Evolutionary conservation across 2,797 vertebrate species (phyloP), one percentile per base, ranked within the genome.

Genomic region (Coreius guichenoti): DNA sequence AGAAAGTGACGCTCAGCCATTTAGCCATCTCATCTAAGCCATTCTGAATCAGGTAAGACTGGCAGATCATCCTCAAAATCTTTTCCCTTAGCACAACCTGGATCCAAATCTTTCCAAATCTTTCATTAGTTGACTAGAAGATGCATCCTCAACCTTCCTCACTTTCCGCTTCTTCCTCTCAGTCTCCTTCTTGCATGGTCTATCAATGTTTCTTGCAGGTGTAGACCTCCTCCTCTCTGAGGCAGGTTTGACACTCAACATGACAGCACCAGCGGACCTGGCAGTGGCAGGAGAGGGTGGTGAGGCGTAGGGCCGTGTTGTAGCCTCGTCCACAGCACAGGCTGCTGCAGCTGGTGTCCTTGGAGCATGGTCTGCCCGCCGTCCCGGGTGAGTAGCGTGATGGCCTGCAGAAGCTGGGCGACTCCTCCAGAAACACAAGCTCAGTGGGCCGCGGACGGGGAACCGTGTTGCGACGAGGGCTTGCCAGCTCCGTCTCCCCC

Each of bases 221-320:
- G 80, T 99, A 99, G 67, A 98, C 95, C 75, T 98, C 97, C 91
- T 99, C 98, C 90, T 98, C 97, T 68, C 96, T 93, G 85, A 97
- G 93, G 9, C 98, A 99, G 43, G 98, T 98, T 89, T 99, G 97
- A 89, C 98, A 99, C 93, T 99, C 98, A 87, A 99, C 98, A 0
- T 98, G 98, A 94, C 98, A 99, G 92, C 98, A 99, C 98, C 98
- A 99, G 91, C 96, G 98, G 65, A 99, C 98, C 92, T 98, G 98
- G 90, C 98, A 99, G 92, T 98, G 96, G 94, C 98, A 99, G 65
- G 98, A 97, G 91, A 98, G 95, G 85, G 96, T 96, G 84, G 95
- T 97, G 94, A 98, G 95, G 63, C 90, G 96, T 92, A 97, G 96
- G 92, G 98, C 98, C 0, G 97, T 99, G 95, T 99, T 98, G 21